Conservation (phyloP, 2,113 vertebrate species). For the Rana temporaria region DNA sequence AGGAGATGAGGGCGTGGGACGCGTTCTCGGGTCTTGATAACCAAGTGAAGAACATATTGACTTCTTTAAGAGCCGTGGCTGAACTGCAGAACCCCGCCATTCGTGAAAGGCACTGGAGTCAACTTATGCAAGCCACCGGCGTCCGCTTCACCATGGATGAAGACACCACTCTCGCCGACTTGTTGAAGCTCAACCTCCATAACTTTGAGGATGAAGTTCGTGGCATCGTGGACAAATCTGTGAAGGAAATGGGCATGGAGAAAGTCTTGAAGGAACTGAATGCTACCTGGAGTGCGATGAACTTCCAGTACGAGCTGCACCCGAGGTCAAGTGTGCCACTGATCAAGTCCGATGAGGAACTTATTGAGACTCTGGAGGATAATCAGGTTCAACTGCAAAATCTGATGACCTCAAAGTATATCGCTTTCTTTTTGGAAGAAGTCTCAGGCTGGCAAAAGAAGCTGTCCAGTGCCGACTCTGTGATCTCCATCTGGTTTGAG, state of each 20-base stretch:
- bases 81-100: constrained; percentile 92
- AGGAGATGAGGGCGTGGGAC: constrained; percentile 88
- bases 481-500: constrained; percentile 92
- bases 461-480: constrained; percentile 79
- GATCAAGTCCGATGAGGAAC: constrained; percentile 82
- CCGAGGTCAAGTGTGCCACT: constrained; percentile 75
- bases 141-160: constrained; percentile 84
- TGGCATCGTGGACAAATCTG: constrained; percentile 88
- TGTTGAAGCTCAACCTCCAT: constrained; percentile 89
- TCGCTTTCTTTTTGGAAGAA: constrained; percentile 90
- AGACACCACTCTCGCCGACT: constrained; percentile 82
- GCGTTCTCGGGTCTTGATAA: constrained; percentile 85
- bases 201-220: constrained; percentile 89
- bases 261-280: constrained; percentile 80
- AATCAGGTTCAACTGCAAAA: constrained; percentile 97
- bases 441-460: constrained; percentile 90
- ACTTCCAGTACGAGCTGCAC: constrained; percentile 88
- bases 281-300: constrained; percentile 82
- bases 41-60: constrained; percentile 83
- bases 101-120: constrained; percentile 88
- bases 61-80: constrained; percentile 83
- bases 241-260: constrained; percentile 86
- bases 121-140: constrained; percentile 85
- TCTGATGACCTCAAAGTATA: constrained; percentile 86
- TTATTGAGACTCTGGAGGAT: constrained; percentile 91